Conservation (phyloP, 2,797 vertebrate species). For the Sebastes diaconus region DNA sequence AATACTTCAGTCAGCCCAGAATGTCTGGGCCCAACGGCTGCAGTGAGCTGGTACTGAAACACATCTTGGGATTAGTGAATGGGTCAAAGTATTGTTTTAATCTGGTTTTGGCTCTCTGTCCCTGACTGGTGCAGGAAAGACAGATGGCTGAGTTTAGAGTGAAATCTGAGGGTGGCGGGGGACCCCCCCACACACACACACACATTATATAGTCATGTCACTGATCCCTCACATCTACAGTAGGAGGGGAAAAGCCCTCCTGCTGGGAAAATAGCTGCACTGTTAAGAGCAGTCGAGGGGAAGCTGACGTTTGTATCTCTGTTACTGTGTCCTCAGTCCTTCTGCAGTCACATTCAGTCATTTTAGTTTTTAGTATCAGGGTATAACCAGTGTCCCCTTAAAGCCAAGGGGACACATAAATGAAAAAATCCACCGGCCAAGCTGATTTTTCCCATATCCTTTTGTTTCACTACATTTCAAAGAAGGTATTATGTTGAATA, state of each 20-base stretch:
- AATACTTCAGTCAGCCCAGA: background rate
- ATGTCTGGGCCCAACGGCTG: background rate
- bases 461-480: too few relatives aligned
- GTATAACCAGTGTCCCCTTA: background rate
- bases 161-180: background rate
- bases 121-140: slow-evolving; percentile 36
- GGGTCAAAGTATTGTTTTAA: slow-evolving; percentile 68
- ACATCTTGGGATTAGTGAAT: slow-evolving; percentile 60
- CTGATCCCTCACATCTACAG: background rate
- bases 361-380: background rate
- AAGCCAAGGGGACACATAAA: too few relatives aligned
- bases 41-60: slow-evolving; percentile 21
- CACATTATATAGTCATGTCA: background rate
- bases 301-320: background rate
- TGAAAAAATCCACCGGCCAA: too few relatives aligned
- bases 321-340: background rate
- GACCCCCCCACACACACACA: background rate
- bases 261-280: background rate
- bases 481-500: too few relatives aligned
- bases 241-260: background rate
- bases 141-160: slow-evolving; percentile 60
- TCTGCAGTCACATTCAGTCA: background rate
- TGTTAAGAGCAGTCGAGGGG: background rate
- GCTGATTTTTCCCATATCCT: too few relatives aligned
- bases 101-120: slow-evolving; percentile 48